Conservation (phyloP, 2,113 vertebrate species). For the Urocitellus parryii region DNA sequence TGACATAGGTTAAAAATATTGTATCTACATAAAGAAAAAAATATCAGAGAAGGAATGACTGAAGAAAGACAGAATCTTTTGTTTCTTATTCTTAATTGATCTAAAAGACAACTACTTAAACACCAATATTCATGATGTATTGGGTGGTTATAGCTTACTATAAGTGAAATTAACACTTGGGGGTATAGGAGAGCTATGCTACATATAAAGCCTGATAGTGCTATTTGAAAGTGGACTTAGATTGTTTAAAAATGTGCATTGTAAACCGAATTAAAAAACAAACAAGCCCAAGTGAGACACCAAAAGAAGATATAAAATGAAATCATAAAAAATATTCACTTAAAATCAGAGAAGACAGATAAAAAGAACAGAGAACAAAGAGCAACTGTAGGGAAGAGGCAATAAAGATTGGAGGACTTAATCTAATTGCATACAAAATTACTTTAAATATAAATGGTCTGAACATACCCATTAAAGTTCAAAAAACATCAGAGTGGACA, state of each 20-base stretch:
- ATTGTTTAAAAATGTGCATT: background rate
- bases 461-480: background rate
- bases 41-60: background rate
- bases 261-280: background rate
- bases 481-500: background rate
- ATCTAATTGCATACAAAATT: background rate
- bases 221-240: background rate
- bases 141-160: background rate
- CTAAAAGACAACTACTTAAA: constrained; percentile 12
- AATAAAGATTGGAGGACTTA: background rate
- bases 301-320: background rate
- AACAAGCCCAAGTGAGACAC: background rate
- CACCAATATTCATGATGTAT: background rate
- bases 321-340: background rate
- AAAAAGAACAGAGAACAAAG: background rate
- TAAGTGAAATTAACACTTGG: background rate
- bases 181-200: background rate
- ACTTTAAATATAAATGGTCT: background rate
- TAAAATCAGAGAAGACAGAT: constrained; percentile 44
- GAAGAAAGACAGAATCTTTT: background rate
- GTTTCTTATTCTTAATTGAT: background rate
- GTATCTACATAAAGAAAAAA: background rate
- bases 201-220: background rate
- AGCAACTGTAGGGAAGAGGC: background rate
- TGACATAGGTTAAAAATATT: background rate